phyloP scores from a whole-genome alignment of 2,888 invertebrate species.

The Empis livida region DNA sequence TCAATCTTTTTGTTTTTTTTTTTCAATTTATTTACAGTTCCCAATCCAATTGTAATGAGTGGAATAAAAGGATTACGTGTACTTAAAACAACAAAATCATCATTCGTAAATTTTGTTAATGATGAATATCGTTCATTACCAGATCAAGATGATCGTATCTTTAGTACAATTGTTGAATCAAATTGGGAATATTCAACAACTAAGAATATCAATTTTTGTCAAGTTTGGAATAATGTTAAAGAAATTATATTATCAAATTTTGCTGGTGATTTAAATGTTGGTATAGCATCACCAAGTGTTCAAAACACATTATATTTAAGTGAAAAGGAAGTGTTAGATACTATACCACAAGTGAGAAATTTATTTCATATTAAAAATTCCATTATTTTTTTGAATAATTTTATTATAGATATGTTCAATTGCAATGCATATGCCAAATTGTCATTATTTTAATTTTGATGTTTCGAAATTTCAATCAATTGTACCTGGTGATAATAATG shows the following conservation, averaged over 20 bases:
- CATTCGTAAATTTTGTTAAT: conserved; percentile 64
- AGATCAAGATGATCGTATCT: conserved; percentile 59
- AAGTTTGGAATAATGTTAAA: conserved; percentile 55
- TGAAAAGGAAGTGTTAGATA: conserved; percentile 52
- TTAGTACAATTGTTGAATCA: conserved; percentile 60
- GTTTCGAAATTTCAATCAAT: conserved; percentile 58
- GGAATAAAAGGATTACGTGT: conserved; percentile 59
- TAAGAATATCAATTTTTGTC: conserved; percentile 52
- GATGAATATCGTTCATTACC: conserved; percentile 66
- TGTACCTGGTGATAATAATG: conserved; percentile 48
- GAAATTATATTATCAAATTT: conserved; percentile 60
- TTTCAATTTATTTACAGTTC: conserved; percentile 31
- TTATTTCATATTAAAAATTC: not conserved
- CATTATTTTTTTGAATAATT: not conserved
- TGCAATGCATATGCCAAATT: conserved; percentile 69
- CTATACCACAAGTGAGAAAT: conserved; percentile 48
- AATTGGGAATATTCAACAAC: conserved; percentile 59
- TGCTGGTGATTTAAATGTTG: conserved; percentile 58
- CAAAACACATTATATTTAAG: conserved; percentile 66
- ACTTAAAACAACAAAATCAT: conserved; percentile 68
- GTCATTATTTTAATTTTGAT: conserved; percentile 65
- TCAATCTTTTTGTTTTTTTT: too few species aligned
- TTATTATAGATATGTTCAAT: conserved; percentile 48
- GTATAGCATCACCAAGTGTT: conserved; percentile 63
- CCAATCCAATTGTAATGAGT: conserved; percentile 45